Evolutionary conservation across 2,113 vertebrate species (phyloP), one percentile per base, ranked within the genome.

Genomic region (Mesocricetus auratus): DNA sequence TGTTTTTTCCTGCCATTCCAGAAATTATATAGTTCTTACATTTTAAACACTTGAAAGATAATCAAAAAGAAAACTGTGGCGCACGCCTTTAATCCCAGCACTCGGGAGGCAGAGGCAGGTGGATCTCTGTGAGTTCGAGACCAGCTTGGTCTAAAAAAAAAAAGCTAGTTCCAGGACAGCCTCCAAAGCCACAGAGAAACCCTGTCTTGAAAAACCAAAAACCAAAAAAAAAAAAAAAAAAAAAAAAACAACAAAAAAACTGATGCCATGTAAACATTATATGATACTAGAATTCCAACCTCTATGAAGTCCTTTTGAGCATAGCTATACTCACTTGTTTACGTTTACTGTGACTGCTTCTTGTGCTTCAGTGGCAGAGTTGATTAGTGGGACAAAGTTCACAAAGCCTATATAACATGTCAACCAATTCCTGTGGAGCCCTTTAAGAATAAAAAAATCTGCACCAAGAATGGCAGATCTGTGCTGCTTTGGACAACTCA

Each of bases 1-100:
- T 68, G 12, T 60, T 33, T 58, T 73, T n/a, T 71, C 75, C 16
- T 86, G 24, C 29, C 17, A 12, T 11, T 56, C 22, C 74, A 95
- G 71, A 45, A 74, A 93, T n/a, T n/a, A n/a, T n/a, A 69, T 56
- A 60, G 50, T 82, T 75, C 56, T 89, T 86, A 66, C 24, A 62
- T 75, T 94, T 69, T 8, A 86, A 86, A 83, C 91, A 56, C 45
- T 78, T 73, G 36, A 74, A 85, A 93, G 33, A 89, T 42, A 83
- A 83, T 22, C n/a, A 64, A 58, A 75, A 56, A 16, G n/a, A n/a
- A n/a, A n/a, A n/a, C n/a, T n/a, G n/a, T n/a, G n/a, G n/a, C n/a
- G n/a, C n/a, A n/a, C n/a, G n/a, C n/a, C n/a, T n/a, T n/a, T n/a
- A n/a, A n/a, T n/a, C n/a, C n/a, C n/a, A n/a, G n/a, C n/a, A n/a